Conservation (phyloP, 2,113 vertebrate species). For the Pachyramphus minor region DNA sequence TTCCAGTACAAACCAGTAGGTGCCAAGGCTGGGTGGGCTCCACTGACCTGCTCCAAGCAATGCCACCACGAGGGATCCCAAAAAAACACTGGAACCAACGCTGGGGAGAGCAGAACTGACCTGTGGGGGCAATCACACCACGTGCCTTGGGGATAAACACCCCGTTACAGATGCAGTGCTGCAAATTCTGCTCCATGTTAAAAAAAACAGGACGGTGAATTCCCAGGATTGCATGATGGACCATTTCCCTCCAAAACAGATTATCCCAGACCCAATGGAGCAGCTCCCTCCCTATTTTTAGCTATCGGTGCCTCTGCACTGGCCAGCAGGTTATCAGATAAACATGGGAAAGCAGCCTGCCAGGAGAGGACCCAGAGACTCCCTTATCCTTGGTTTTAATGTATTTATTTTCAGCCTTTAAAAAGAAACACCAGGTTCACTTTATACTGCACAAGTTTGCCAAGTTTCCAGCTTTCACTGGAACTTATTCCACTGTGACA, state of each 20-base stretch:
- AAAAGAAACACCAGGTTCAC: neutral
- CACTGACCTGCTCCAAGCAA: fast-evolving
- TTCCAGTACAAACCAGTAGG: neutral
- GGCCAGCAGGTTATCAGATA: neutral
- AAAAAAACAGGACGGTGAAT: neutral
- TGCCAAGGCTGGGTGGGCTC: neutral
- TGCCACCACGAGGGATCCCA: neutral
- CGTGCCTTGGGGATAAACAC: neutral
- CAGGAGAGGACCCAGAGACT: neutral
- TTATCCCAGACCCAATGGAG: neutral
- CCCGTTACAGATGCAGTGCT: neutral
- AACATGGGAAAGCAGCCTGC: neutral
- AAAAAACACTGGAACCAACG: fast-evolving
- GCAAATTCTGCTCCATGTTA: fast-evolving
- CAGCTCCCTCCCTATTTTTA: neutral
- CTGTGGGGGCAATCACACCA: neutral
- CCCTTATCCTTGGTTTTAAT: neutral
- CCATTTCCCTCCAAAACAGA: neutral
- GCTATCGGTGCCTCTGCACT: neutral
- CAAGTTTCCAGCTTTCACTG: conserved; percentile 37
- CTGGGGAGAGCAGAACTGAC: fast-evolving
- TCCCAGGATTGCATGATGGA: fast-evolving
- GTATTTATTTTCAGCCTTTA: conserved; percentile 17
- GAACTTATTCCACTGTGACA: neutral
- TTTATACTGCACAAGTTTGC: neutral